These are phyloP conservation scores for Ameiurus melas DNA, from an alignment of 2,113 vertebrate species.

Conservation along the genomic window DNA sequence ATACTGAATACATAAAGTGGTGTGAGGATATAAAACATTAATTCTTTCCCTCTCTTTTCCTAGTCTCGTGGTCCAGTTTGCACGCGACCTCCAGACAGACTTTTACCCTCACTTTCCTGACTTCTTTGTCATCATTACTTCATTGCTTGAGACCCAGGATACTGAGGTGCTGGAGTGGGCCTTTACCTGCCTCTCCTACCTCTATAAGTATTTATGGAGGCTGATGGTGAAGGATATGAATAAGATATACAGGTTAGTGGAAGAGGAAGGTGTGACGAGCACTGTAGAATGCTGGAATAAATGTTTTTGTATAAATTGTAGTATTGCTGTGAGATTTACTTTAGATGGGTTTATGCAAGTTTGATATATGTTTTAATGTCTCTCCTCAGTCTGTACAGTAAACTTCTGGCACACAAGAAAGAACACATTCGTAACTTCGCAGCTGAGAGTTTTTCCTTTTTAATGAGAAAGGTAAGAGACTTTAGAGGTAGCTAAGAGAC, in stretches of 20 bases:
- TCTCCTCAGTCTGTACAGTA: constrained; percentile 85
- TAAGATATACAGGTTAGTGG: constrained; percentile 86
- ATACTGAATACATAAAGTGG: not conserved
- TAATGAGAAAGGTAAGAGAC: constrained; percentile 92
- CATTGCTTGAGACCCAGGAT: constrained; percentile 89
- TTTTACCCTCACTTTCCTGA: constrained; percentile 95
- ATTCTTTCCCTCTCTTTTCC: not conserved
- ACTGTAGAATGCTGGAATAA: no score
- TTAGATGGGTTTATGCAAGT: not conserved
- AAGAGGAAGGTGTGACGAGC: not conserved
- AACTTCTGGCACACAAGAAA: constrained; percentile 88
- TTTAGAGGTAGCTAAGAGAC: not conserved
- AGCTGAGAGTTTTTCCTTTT: constrained; percentile 95
- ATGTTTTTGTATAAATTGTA: not conserved
- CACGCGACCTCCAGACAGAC: constrained; percentile 92
- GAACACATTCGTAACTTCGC: constrained; percentile 95
- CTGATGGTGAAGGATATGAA: constrained; percentile 93
- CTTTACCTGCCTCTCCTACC: constrained; percentile 91
- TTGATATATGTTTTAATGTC: not conserved
- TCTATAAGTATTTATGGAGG: constrained; percentile 97
- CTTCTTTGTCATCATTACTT: constrained; percentile 86
- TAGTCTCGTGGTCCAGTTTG: constrained; percentile 92
- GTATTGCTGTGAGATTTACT: not conserved
- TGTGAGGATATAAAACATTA: not conserved
- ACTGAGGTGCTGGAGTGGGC: constrained; percentile 91